phyloP scores from a whole-genome alignment of 2,888 invertebrate species.

The Tigriopus californicus region DNA sequence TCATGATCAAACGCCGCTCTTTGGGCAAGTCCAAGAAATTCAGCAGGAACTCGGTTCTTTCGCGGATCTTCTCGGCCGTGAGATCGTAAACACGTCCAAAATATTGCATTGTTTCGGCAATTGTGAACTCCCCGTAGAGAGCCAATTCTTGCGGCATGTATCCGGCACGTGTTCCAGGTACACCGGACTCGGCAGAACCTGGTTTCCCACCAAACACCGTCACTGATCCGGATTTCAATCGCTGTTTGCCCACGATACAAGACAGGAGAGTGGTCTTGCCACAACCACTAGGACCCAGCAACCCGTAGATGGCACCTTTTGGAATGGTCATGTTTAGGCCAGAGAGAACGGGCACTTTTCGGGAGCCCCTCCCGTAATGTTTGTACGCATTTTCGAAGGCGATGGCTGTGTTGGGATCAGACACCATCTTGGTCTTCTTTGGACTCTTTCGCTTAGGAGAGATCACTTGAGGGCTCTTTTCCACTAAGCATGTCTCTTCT shows the following conservation, averaged over 20 bases:
- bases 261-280: constrained; percentile 20
- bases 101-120: constrained; percentile 18
- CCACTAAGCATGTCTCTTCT: too few species aligned
- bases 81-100: constrained; percentile 20
- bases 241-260: constrained; percentile 18
- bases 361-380: constrained; percentile 17
- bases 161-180: constrained; percentile 19
- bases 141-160: constrained; percentile 21
- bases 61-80: constrained; percentile 21
- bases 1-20: not conserved
- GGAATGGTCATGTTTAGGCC: constrained; percentile 18
- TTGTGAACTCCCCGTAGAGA: constrained; percentile 23
- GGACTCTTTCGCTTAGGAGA: too few species aligned
- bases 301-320: constrained; percentile 19
- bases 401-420: constrained; percentile 11
- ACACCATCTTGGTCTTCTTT: too few species aligned
- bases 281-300: constrained; percentile 18
- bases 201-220: constrained; percentile 16
- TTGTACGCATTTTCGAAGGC: constrained; percentile 17
- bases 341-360: constrained; percentile 17
- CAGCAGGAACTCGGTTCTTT: constrained; percentile 27
- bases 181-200: constrained; percentile 15
- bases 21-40: constrained; percentile 28
- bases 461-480: too few species aligned
- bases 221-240: constrained; percentile 17